Percentiles rank a stretch among this genome's conserved stretches.
These are phyloP conservation scores for Sebastes schlegelii DNA, from an alignment of 2,113 vertebrate genomes.

Conservation along the genomic window DNA sequence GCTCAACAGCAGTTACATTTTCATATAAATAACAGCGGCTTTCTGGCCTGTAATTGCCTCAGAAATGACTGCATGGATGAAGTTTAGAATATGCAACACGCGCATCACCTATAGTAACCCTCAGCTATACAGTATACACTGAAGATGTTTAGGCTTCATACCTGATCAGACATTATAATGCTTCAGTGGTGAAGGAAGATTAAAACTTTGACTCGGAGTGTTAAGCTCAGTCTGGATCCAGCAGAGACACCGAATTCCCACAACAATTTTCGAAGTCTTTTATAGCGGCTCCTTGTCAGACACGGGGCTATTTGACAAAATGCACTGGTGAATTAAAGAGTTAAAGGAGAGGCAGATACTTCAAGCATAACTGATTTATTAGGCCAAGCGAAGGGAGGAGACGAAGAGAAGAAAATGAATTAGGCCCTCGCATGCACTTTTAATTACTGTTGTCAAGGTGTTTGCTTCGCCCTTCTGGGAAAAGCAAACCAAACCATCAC, in stretches of 20 bases:
- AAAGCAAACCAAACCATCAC: conserved; percentile 65
- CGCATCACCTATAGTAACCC: background rate
- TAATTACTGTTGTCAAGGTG: conserved; percentile 80
- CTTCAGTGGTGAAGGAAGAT: conserved; percentile 43
- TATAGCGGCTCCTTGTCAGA: conserved; percentile 64
- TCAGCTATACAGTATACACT: background rate
- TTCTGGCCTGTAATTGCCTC: conserved; percentile 70
- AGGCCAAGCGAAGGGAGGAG: conserved; percentile 69
- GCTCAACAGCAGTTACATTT: conserved; percentile 75
- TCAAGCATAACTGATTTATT: conserved; percentile 79
- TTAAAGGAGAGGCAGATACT: conserved; percentile 62
- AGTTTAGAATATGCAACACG: background rate
- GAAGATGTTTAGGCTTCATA: conserved; percentile 16
- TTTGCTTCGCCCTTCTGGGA: conserved; percentile 74
- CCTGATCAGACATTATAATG: conserved; percentile 51
- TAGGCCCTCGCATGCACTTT: conserved; percentile 69
- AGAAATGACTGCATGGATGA: conserved; percentile 54
- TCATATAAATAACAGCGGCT: conserved; percentile 74
- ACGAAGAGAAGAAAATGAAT: conserved; percentile 68
- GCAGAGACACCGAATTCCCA: conserved; percentile 72
- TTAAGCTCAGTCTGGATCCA: conserved; percentile 55
- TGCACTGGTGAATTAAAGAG: conserved; percentile 63
- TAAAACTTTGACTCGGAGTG: conserved; percentile 55
- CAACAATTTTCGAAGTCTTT: conserved; percentile 73
- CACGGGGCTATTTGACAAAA: conserved; percentile 63